Evolutionary conservation across 1,140 invertebrate genomes (phyloP).

Genomic region (Drosophila suzukii): DNA sequence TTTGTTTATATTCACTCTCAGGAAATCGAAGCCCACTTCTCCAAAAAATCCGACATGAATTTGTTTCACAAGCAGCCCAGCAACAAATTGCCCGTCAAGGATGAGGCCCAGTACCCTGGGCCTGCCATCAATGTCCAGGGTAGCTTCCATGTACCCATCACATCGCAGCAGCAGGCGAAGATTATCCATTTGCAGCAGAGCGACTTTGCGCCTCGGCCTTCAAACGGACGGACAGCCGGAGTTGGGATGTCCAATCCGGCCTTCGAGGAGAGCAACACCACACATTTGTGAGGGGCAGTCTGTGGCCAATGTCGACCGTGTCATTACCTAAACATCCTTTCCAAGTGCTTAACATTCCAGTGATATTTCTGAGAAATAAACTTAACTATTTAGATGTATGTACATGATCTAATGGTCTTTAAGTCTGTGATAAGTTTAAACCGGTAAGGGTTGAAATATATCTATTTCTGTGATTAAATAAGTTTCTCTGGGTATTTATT

Average conservation of each 20-base stretch:
- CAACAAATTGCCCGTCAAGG: constrained; percentile 27
- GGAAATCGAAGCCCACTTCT: constrained; percentile 90
- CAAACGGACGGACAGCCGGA: constrained; percentile 4
- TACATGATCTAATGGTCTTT: background rate
- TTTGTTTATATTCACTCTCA: constrained; percentile 63
- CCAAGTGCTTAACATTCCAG: constrained; percentile 42
- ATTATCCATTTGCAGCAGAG: constrained; percentile 81
- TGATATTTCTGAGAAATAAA: constrained; percentile 74
- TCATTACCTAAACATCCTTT: constrained; percentile 28
- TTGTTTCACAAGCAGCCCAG: constrained; percentile 50
- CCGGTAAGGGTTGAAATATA: background rate
- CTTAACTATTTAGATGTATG: constrained; percentile 39
- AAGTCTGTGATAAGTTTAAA: background rate
- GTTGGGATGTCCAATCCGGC: constrained; percentile 62
- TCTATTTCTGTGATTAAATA: background rate
- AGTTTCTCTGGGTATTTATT: background rate
- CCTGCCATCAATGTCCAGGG: constrained; percentile 63
- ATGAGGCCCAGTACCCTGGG: constrained; percentile 23
- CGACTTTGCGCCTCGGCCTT: constrained; percentile 60
- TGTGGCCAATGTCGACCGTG: constrained; percentile 1
- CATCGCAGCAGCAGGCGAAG: constrained; percentile 66
- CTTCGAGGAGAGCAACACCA: constrained; percentile 78
- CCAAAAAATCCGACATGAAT: constrained; percentile 83
- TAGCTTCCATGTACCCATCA: constrained; percentile 73
- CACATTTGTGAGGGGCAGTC: constrained; percentile 60